phyloP scores from a whole-genome alignment of 2,888 invertebrate species.

The Brachylomia viminalis region DNA sequence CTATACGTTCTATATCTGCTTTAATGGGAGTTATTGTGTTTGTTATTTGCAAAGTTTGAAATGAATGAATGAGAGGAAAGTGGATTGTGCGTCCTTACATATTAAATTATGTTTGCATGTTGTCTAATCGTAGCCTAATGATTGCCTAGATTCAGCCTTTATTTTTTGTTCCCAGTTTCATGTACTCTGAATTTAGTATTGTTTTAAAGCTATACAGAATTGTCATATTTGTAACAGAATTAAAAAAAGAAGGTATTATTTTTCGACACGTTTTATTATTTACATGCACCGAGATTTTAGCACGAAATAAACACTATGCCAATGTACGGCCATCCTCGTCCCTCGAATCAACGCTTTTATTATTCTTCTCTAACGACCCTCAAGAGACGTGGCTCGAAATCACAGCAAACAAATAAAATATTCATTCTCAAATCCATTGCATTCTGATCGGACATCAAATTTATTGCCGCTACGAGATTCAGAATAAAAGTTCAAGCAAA shows the following conservation, averaged over 20 bases:
- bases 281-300: not conserved
- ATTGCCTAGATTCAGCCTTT: not conserved
- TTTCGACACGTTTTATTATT: not conserved
- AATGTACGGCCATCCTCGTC: not conserved
- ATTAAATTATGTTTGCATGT: not conserved
- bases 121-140: not conserved
- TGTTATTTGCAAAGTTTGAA: not conserved
- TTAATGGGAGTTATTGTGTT: not conserved
- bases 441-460: conserved; percentile 46
- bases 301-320: conserved; percentile 19
- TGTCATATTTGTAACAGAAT: not conserved
- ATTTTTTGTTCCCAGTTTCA: not conserved
- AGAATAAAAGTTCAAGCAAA: conserved; percentile 46
- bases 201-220: too few relatives aligned
- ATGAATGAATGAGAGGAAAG: not conserved
- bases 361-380: conserved; percentile 25
- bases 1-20: not conserved
- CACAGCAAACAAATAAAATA: conserved; percentile 38
- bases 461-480: conserved; percentile 34
- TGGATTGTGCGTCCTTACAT: not conserved
- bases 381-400: conserved; percentile 38
- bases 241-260: not conserved
- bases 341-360: not conserved
- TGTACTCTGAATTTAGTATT: not conserved
- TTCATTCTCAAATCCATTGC: conserved; percentile 50